These are phyloP conservation scores for Drosophila navojoa DNA, from an alignment of 1,140 invertebrate genomes.

Conservation along the genomic window DNA sequence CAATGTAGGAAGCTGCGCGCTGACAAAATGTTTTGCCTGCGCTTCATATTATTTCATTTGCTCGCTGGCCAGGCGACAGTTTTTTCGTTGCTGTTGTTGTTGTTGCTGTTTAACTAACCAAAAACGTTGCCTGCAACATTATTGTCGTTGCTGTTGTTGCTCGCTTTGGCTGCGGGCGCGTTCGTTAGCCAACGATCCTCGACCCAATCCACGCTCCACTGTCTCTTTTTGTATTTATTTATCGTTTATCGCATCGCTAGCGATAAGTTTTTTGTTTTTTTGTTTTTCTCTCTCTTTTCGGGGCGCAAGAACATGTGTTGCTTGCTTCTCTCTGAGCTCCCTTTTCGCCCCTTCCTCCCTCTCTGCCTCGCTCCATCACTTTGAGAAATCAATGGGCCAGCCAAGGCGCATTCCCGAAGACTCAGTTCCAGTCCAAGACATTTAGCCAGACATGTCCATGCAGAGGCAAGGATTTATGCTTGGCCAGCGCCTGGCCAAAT, in stretches of 20 bases:
- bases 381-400: constrained; percentile 31
- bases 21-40: constrained; percentile 70
- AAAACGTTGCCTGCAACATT: constrained; percentile 50
- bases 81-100: constrained; percentile 10
- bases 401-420: constrained; percentile 28
- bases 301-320: constrained; percentile 84
- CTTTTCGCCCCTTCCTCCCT: constrained; percentile 28
- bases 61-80: constrained; percentile 57
- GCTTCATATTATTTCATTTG: constrained; percentile 67
- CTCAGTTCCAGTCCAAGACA: constrained; percentile 1
- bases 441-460: constrained; percentile 2
- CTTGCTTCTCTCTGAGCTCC: background rate
- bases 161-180: constrained; percentile 13
- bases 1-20: constrained; percentile 57
- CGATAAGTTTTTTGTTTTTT: constrained; percentile 71
- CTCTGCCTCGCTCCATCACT: constrained; percentile 51
- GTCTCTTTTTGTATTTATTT: constrained; percentile 70
- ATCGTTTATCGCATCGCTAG: constrained; percentile 80
- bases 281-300: constrained; percentile 40
- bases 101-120: constrained; percentile 58
- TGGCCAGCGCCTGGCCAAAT: constrained; percentile 54
- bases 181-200: constrained; percentile 52
- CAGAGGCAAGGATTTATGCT: constrained; percentile 37
- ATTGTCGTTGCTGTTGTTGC: constrained; percentile 49
- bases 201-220: background rate